phyloP scores from a whole-genome alignment of 2,888 invertebrate genomes.

The Nephrocerus scutellatus region DNA sequence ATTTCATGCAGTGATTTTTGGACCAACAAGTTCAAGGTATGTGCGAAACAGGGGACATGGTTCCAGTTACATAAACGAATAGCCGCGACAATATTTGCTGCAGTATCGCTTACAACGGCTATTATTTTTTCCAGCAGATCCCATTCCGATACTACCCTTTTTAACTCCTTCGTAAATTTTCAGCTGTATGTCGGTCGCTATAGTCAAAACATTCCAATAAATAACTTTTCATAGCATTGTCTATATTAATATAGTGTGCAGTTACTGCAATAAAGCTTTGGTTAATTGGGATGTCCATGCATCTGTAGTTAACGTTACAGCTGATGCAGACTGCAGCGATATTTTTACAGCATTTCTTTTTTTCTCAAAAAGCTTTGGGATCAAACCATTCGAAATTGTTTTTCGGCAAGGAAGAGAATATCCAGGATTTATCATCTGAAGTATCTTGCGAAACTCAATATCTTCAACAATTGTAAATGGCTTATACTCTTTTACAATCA shows the following conservation, averaged over 20 bases:
- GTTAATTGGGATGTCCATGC: too few relatives aligned
- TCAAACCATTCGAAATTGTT: too few relatives aligned
- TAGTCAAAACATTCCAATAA: constrained; percentile 9
- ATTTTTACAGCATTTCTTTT: too few relatives aligned
- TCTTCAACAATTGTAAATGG: constrained; percentile 9
- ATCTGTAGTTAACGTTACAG: too few relatives aligned
- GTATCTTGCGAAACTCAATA: constrained; percentile 7
- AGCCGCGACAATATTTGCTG: constrained; percentile 13
- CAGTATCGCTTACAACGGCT: constrained; percentile 14
- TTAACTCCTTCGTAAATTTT: constrained; percentile 6
- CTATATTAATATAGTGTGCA: constrained; percentile 11
- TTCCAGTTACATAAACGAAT: constrained; percentile 9
- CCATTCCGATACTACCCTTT: constrained; percentile 2
- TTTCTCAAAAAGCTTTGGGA: too few relatives aligned
- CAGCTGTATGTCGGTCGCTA: constrained; percentile 1
- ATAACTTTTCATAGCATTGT: constrained; percentile 1
- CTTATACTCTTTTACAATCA: constrained; percentile 4
- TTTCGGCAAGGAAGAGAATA: constrained; percentile 8
- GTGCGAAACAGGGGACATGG: constrained; percentile 14
- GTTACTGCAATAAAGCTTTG: constrained; percentile 13
- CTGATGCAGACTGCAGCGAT: too few relatives aligned
- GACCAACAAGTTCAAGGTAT: constrained; percentile 11
- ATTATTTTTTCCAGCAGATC: constrained; percentile 5
- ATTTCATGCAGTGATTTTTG: neutral
- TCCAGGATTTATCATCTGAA: constrained; percentile 4